Conservation (phyloP, 1,140 invertebrate species). For the Teleopsis dalmanni region DNA sequence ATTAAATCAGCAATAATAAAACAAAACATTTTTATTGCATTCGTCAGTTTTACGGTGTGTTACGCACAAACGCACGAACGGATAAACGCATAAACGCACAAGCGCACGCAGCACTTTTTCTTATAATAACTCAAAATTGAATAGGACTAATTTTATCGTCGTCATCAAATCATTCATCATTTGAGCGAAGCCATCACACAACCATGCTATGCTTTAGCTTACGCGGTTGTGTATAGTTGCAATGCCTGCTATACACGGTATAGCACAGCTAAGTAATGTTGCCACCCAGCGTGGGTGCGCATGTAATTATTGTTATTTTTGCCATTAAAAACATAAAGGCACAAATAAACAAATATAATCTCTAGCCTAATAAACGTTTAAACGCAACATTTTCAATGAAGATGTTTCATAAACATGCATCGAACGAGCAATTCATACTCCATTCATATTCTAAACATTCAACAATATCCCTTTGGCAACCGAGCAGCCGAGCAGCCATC, state of each 20-base stretch:
- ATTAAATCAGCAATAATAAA: constrained; percentile 6
- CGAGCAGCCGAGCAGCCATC: too few relatives aligned
- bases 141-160: too few relatives aligned
- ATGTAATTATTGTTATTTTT: constrained; percentile 7
- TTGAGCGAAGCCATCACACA: constrained; percentile 5
- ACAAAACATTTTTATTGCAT: constrained; percentile 7
- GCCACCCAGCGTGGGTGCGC: constrained; percentile 8
- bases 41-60: neutral
- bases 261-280: neutral
- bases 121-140: too few relatives aligned
- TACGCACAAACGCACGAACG: neutral
- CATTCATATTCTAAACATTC: too few relatives aligned
- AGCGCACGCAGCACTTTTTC: neutral
- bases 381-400: too few relatives aligned
- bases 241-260: neutral
- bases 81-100: neutral
- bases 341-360: constrained; percentile 8
- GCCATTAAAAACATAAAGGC: constrained; percentile 6
- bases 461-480: too few relatives aligned
- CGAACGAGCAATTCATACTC: too few relatives aligned
- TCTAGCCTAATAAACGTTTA: too few relatives aligned
- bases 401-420: too few relatives aligned
- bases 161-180: neutral
- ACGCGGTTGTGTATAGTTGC: neutral
- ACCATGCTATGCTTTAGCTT: neutral